Evolutionary conservation across 2,888 invertebrate species (phyloP).

Genomic region (Choreutis nemorana): DNA sequence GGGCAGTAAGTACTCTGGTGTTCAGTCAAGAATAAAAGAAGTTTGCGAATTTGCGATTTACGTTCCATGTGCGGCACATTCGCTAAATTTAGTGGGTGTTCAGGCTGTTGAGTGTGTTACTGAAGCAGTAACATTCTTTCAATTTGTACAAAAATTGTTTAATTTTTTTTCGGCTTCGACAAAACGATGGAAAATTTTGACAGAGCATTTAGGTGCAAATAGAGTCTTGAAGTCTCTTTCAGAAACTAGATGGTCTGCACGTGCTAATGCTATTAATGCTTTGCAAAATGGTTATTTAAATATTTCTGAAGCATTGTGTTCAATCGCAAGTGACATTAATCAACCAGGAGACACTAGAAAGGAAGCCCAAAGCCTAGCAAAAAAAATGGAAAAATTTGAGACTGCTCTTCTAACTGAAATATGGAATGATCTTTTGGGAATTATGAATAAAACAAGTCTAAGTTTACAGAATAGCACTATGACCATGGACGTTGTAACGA

Average conservation of each 20-base stretch:
- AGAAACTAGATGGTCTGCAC: slow-evolving; percentile 1
- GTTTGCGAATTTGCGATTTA: slow-evolving; percentile 11
- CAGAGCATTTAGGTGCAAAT: background rate
- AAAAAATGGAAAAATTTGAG: slow-evolving; percentile 9
- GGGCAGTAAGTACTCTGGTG: slow-evolving; percentile 6
- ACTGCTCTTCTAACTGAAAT: slow-evolving; percentile 8
- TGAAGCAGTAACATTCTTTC: slow-evolving; percentile 13
- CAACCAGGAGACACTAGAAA: slow-evolving; percentile 5
- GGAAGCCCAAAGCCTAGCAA: slow-evolving; percentile 8
- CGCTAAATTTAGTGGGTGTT: slow-evolving; percentile 12
- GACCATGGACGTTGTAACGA: background rate
- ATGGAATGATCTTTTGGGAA: slow-evolving; percentile 8
- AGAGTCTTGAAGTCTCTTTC: background rate
- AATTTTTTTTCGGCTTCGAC: slow-evolving; percentile 6
- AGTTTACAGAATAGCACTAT: background rate
- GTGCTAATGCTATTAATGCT: slow-evolving; percentile 1
- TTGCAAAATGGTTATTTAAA: background rate
- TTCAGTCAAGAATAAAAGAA: slow-evolving; percentile 9
- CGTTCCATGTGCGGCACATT: slow-evolving; percentile 11
- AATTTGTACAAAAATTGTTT: slow-evolving; percentile 12
- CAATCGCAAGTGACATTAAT: slow-evolving; percentile 1
- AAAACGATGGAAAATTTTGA: slow-evolving; percentile 5
- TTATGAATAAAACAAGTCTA: slow-evolving; percentile 2
- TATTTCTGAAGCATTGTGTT: background rate
- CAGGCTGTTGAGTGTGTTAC: slow-evolving; percentile 11